Evolutionary conservation across 2,113 vertebrate species (phyloP).

Genomic region (Xiphophorus hellerii): DNA sequence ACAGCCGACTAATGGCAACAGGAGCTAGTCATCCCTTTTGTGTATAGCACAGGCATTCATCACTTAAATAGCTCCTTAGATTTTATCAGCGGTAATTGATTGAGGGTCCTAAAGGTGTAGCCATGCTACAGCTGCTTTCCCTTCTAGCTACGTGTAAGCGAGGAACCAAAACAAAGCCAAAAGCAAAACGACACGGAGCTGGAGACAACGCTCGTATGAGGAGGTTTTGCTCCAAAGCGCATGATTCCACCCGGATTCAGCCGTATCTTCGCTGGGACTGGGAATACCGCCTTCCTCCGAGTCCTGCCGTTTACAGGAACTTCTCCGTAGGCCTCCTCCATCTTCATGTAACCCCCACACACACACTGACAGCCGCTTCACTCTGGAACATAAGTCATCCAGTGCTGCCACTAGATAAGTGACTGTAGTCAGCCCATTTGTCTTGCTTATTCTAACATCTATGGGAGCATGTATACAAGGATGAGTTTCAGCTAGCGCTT

Average conservation of each 20-base stretch:
- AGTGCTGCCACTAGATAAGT: background rate
- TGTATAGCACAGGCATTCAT: background rate
- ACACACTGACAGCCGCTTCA: background rate
- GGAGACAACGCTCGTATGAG: conserved; percentile 78
- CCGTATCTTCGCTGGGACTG: conserved; percentile 6
- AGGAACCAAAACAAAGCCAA: background rate
- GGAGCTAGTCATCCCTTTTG: too few relatives aligned
- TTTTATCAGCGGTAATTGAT: background rate
- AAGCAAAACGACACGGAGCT: conserved; percentile 73
- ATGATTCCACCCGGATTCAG: conserved; percentile 32
- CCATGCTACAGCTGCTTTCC: background rate
- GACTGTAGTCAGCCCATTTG: background rate
- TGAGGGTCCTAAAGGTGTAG: conserved; percentile 50
- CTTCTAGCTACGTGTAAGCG: background rate
- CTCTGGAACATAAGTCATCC: background rate
- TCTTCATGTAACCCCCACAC: background rate
- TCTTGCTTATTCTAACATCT: background rate
- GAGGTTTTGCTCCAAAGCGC: conserved; percentile 79
- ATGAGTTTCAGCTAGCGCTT: background rate
- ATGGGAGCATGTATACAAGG: background rate
- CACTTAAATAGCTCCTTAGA: background rate
- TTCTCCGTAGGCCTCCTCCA: background rate
- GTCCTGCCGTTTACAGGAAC: background rate
- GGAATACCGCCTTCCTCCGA: conserved; percentile 4
- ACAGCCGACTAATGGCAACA: too few relatives aligned